Conservation (phyloP, 2,888 invertebrate genomes). For the Nasonia oneida region DNA sequence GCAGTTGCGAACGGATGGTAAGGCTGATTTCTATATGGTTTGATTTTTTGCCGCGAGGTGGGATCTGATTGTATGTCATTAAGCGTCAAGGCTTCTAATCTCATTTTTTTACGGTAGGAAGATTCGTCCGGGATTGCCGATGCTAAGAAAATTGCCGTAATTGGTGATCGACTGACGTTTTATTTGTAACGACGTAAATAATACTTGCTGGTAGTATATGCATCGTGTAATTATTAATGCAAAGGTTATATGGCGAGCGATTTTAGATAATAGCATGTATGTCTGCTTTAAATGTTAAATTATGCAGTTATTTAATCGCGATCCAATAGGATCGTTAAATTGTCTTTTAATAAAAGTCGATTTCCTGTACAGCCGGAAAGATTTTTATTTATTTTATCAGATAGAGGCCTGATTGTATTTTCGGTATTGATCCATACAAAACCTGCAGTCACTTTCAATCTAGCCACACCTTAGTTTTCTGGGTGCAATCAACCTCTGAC, state of each 20-base stretch:
- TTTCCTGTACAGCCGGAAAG: background rate
- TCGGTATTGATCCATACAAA: conserved; percentile 1
- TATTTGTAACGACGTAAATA: background rate
- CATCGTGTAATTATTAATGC: background rate
- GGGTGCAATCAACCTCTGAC: background rate
- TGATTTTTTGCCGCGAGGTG: background rate
- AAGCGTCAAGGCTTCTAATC: background rate
- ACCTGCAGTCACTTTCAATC: background rate
- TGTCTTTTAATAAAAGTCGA: background rate
- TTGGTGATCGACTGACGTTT: background rate
- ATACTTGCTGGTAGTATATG: background rate
- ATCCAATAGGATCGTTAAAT: no score
- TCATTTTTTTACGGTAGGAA: background rate
- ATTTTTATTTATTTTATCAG: background rate
- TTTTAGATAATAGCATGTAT: no score
- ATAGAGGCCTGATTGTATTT: background rate
- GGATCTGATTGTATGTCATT: background rate
- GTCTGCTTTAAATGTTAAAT: no score
- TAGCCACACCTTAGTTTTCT: conserved; percentile 21
- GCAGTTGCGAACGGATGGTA: background rate
- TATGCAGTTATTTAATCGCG: no score
- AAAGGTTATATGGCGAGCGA: no score
- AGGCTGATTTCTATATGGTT: background rate
- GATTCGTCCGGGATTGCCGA: background rate
- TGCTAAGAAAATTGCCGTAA: background rate